Conservation (phyloP, 2,797 vertebrate species). For the Sarcophilus harrisii region DNA sequence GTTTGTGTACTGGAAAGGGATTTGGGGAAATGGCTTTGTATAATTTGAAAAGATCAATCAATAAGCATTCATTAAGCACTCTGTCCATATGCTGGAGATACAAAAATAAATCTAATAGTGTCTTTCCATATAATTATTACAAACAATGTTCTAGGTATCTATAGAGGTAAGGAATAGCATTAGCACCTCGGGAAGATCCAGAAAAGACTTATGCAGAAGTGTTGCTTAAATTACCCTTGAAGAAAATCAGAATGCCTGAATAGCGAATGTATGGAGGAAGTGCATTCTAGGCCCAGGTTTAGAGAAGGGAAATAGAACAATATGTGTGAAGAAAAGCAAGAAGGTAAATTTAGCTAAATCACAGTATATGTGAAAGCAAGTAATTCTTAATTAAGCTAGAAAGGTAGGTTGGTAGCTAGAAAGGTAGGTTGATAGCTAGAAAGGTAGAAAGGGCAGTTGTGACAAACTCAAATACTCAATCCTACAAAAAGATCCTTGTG, state of each 20-base stretch:
- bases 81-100: background rate
- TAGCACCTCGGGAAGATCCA: background rate
- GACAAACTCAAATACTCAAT: background rate
- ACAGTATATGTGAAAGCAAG: no score
- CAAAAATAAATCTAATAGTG: background rate
- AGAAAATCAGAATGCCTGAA: no score
- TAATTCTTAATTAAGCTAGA: background rate
- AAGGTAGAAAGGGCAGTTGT: background rate
- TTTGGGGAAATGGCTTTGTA: background rate
- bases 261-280: no score
- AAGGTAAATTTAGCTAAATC: no score
- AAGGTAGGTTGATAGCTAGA: background rate
- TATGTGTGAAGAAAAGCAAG: no score
- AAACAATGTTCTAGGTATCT: background rate
- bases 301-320: no score
- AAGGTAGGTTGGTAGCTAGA: background rate
- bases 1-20: background rate
- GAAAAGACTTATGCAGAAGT: background rate
- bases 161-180: background rate
- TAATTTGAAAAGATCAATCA: background rate
- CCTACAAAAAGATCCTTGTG: background rate
- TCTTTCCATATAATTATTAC: background rate
- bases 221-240: background rate
- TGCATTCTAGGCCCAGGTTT: no score
- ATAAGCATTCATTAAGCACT: background rate